Evolutionary conservation across 2,888 invertebrate species (phyloP).

Genomic region (Anoplius nigerrimus): DNA sequence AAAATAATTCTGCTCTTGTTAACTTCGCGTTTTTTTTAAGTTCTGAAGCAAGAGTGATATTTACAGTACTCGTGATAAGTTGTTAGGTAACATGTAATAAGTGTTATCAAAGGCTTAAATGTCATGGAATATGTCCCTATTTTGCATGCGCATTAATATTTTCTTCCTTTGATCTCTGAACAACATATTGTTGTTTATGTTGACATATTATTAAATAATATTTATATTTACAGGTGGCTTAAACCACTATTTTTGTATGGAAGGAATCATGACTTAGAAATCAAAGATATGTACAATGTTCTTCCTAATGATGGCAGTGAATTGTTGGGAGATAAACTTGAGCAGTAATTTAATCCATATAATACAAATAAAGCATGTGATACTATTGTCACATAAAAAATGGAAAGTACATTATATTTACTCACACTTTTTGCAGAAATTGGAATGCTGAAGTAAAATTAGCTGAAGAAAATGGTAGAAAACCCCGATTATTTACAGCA

Average conservation of each 20-base stretch:
- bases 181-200: too few relatives aligned
- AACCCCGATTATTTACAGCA: slow-evolving; percentile 80
- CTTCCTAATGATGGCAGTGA: slow-evolving; percentile 80
- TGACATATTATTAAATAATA: background rate
- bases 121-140: too few relatives aligned
- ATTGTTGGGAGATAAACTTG: slow-evolving; percentile 81
- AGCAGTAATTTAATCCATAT: slow-evolving; percentile 73
- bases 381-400: slow-evolving; percentile 2
- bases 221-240: slow-evolving; percentile 79
- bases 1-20: too few relatives aligned
- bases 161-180: too few relatives aligned
- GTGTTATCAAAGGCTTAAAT: too few relatives aligned
- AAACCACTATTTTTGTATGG: slow-evolving; percentile 81
- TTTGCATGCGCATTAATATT: too few relatives aligned
- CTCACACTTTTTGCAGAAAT: slow-evolving; percentile 68
- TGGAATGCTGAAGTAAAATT: slow-evolving; percentile 79
- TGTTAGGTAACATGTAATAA: too few relatives aligned
- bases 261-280: slow-evolving; percentile 79
- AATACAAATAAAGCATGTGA: too few relatives aligned
- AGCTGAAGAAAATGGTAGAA: slow-evolving; percentile 75
- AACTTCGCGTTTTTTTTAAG: too few relatives aligned
- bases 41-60: too few relatives aligned
- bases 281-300: slow-evolving; percentile 82
- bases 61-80: too few relatives aligned
- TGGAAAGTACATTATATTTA: background rate